Conservation (phyloP, 2,888 invertebrate genomes). For the Sarcophaga caerulescens region DNA sequence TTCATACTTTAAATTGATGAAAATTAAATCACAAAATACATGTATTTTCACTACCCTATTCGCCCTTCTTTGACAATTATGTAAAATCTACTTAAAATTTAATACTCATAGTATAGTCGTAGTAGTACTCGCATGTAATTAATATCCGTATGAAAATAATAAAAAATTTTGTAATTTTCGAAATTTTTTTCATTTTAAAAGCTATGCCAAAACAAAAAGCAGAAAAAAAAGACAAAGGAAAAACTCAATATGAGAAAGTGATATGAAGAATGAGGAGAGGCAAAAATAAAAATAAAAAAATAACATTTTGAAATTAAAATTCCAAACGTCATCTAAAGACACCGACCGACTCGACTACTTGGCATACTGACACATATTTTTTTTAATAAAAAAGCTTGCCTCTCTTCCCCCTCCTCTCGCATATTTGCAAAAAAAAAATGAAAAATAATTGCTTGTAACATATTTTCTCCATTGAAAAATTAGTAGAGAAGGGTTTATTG, state of each 20-base stretch:
- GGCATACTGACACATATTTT: conserved; percentile 42
- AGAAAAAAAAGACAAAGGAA: background rate
- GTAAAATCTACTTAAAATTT: background rate
- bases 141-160: background rate
- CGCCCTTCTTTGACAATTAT: background rate
- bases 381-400: background rate
- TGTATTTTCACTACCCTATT: too few species aligned
- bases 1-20: too few species aligned
- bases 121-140: background rate
- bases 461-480: background rate
- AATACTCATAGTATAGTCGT: too few species aligned
- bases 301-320: conserved; percentile 1
- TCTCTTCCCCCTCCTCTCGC: background rate
- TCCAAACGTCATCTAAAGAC: conserved; percentile 20
- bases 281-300: background rate
- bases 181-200: background rate
- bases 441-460: background rate
- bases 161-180: conserved; percentile 2
- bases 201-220: conserved; percentile 10
- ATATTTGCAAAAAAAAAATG: background rate
- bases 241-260: conserved; percentile 48
- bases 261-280: conserved; percentile 15
- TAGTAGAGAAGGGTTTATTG: conserved; percentile 26
- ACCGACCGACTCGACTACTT: background rate
- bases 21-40: too few species aligned